Evolutionary conservation across 2,797 vertebrate species (phyloP).

Genomic region (Sarcoramphus papa): DNA sequence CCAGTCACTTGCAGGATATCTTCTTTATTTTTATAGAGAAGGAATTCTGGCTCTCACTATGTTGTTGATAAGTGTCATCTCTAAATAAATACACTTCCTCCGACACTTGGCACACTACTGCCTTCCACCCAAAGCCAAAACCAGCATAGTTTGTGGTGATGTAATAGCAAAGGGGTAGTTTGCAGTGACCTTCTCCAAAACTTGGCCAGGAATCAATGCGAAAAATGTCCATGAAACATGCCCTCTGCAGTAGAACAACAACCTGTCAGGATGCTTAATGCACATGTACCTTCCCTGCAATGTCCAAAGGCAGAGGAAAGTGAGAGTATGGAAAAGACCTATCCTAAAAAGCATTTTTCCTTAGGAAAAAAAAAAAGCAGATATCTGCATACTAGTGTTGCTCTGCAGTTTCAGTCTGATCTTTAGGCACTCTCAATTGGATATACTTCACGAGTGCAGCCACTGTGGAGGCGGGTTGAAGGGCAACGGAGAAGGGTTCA

Average conservation of each 20-base stretch:
- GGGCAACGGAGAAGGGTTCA: not conserved
- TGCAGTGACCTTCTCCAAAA: constrained; percentile 13
- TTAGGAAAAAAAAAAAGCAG: not conserved
- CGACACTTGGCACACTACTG: not conserved
- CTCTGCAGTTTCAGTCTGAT: not conserved
- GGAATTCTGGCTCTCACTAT: not conserved
- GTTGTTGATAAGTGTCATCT: not conserved
- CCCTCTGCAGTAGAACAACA: not conserved
- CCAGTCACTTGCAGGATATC: not conserved
- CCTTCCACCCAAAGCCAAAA: not conserved
- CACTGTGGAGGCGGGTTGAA: not conserved
- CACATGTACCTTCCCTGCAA: not conserved
- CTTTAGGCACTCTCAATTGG: not conserved
- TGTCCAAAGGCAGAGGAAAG: not conserved
- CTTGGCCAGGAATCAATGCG: not conserved
- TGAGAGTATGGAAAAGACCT: not conserved
- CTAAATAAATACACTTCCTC: not conserved
- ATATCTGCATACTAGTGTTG: not conserved
- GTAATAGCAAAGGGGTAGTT: not conserved
- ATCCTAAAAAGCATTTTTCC: not conserved
- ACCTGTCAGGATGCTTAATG: not conserved
- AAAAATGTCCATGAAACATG: not conserved
- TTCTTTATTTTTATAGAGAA: not conserved
- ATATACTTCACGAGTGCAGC: not conserved
- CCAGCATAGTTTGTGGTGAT: not conserved